Base-by-base conservation (phyloP, 2,888 invertebrate species). In the Agrotis puta region DNA sequence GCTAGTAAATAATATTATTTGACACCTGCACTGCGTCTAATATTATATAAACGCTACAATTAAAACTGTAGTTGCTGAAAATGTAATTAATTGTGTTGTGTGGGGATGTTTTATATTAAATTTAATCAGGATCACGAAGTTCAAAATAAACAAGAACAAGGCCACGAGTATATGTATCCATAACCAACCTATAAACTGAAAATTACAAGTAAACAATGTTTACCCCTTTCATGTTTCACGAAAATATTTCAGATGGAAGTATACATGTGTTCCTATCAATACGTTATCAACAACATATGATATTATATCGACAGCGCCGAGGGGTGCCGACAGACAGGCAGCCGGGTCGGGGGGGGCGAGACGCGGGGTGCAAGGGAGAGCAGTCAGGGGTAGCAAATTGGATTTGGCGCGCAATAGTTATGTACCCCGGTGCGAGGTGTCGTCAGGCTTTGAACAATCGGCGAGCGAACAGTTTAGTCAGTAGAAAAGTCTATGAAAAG, bases 351-450 rank as follows among this genome's bases (percentile, higher is more conserved):
- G 62, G 59, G 62, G 48, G 14, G 39, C 39, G 61, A 50, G 45
- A 18, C 9, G 63, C 20, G 45, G 64, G 39, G 75, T 11, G 47
- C 57, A 22, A 69, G 24, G 51, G 48, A 61, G 20, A 39, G 66
- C 56, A 74, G 82, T 6, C 81, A 70, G 62, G 71, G 73, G 78
- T 76, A 74, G 67, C 79, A 87, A 83, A 87, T 87, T 86, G 74
- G 80, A 85, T 86, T 78, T 80, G 79, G 77, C 69, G 74, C 56
- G 69, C 79, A 82, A 84, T 79, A 70, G 74, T 84, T 81, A 68
- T 69, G 62, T 74, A 70, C 54, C 61, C 50, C 54, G 64, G 68
- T 47, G 75, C 56, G 69, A 70, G 66, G 56, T 72, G 58, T 74
- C 54, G 70, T 59, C 57, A 67, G 57, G 73, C 56, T 77, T 74